Base-by-base conservation (phyloP, 2,797 vertebrate genomes). In the Numenius phaeopus region DNA sequence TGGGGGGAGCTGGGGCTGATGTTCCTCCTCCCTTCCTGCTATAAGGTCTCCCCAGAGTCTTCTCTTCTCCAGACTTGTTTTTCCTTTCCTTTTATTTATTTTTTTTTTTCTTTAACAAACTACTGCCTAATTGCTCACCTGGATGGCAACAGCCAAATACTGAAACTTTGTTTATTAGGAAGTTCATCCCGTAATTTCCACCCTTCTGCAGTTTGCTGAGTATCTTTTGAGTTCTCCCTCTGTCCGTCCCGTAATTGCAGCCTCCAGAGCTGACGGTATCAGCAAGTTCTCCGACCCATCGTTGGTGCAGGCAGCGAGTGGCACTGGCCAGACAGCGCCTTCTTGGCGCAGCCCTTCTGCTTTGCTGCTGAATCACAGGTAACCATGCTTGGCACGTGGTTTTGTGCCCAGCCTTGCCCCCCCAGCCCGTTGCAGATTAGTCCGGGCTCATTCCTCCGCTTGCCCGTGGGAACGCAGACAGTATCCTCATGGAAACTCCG, bases 301-400 rank as follows among this genome's bases (percentile, higher is more conserved):
- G 5, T 42, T 42, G 47, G 55, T 3, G 21, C 0, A 0, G 71
- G 59, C 34, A 20, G 39, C 5, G 26, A 59, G 62, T 54, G 73
- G 42, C 54, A 4, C 11, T 27, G 77, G 46, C 16, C 7, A 14
- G 62, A 11, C 49, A 27, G 34, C 3, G 3, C 20, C 42, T 49
- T 24, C 62, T 39, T 50, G 42, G 5, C 23, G 55, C 23, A 57
- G 20, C 73, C 67, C 55, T 19, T 61, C 29, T 79, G 2, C 39
- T 89, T 67, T 55, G 55, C 77, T 64, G 66, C 42, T 65, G 67
- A 44, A 55, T 54, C 80, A 7, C 9, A 4, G 86, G 26, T 37
- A 64, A 26, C 52, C 0, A 0, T 3, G 6, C 9, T 2, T 32
- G 47, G 67, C 65, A 17, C 14, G 6, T 39, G 46, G 24, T 27